A percentile compares a stretch with the other conserved stretches of the same genome.
Evolutionary conservation across 2,888 invertebrate species (phyloP).

Genomic region (Hirtodrosophila confusa): DNA sequence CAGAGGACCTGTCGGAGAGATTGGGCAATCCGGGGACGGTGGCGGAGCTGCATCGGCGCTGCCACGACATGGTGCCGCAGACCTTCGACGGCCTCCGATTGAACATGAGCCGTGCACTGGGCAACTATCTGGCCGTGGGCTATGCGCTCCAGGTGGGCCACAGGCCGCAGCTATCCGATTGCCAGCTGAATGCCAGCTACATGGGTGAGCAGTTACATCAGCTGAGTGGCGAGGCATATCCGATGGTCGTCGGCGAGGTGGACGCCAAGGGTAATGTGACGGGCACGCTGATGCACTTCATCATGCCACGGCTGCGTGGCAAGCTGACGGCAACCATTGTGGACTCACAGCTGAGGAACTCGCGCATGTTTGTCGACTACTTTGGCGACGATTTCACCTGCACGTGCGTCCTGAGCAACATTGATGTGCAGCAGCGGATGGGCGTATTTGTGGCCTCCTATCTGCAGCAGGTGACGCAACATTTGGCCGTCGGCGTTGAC

Average conservation of each 20-base stretch:
- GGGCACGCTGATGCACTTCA: constrained; percentile 23
- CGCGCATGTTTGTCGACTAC: constrained; percentile 34
- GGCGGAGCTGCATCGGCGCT: constrained; percentile 30
- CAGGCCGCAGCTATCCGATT: not conserved
- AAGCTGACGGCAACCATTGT: constrained; percentile 13
- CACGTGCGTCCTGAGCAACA: constrained; percentile 31
- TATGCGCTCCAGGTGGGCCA: constrained; percentile 25
- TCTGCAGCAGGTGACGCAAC: constrained; percentile 30
- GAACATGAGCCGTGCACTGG: constrained; percentile 4
- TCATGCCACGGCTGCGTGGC: constrained; percentile 18
- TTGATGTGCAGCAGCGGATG: constrained; percentile 12
- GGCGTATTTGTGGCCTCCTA: constrained; percentile 42
- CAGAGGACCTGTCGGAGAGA: not conserved
- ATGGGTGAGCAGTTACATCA: constrained; percentile 5
- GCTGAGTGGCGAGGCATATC: constrained; percentile 19
- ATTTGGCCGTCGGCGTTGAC: constrained; percentile 39
- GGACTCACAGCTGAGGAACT: constrained; percentile 8
- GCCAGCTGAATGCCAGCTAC: constrained; percentile 35
- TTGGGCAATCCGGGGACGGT: constrained; percentile 40
- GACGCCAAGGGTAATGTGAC: constrained; percentile 36
- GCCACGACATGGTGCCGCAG: constrained; percentile 33
- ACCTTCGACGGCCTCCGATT: constrained; percentile 43
- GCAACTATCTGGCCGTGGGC: constrained; percentile 12
- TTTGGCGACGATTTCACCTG: constrained; percentile 35
- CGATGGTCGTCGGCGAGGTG: constrained; percentile 25